Conservation (phyloP, 1,140 invertebrate genomes). For the Bombus terrestris region DNA sequence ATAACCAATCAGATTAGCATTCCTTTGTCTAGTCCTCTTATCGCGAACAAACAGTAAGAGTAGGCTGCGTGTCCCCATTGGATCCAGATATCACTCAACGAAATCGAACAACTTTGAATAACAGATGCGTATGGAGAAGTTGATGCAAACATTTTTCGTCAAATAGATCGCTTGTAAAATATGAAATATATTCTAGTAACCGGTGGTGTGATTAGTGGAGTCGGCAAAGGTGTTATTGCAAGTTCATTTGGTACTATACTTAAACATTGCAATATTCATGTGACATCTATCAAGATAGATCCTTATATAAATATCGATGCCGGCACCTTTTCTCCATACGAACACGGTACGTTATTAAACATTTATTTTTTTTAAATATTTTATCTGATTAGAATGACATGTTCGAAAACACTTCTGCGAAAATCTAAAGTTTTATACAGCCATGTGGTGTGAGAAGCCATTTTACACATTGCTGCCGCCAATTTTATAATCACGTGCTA, state of each 20-base stretch:
- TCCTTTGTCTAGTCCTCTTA: too few relatives aligned
- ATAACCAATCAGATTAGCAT: too few relatives aligned
- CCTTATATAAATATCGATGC: constrained; percentile 99
- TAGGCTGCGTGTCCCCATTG: neutral
- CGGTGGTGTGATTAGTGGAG: constrained; percentile 98
- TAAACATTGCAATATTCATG: constrained; percentile 95
- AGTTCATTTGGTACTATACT: constrained; percentile 97
- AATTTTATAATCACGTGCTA: constrained; percentile 58
- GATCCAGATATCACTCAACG: neutral
- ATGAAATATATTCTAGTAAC: constrained; percentile 99
- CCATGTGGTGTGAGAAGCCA: constrained; percentile 63
- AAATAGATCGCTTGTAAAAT: neutral
- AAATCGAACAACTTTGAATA: neutral
- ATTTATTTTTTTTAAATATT: neutral
- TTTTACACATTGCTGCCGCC: constrained; percentile 49
- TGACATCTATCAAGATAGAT: constrained; percentile 99
- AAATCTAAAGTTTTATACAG: neutral
- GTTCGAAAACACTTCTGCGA: neutral
- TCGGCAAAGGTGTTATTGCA: constrained; percentile 99
- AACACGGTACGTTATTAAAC: constrained; percentile 91
- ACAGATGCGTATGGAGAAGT: too few relatives aligned
- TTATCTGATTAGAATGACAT: constrained; percentile 6
- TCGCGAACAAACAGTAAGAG: neutral
- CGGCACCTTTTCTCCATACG: constrained; percentile 99
- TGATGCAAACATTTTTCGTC: neutral